Evolutionary conservation across 2,888 invertebrate species (phyloP), one percentile per base, ranked within the genome.

Genomic region (Drosophila crucigera): DNA sequence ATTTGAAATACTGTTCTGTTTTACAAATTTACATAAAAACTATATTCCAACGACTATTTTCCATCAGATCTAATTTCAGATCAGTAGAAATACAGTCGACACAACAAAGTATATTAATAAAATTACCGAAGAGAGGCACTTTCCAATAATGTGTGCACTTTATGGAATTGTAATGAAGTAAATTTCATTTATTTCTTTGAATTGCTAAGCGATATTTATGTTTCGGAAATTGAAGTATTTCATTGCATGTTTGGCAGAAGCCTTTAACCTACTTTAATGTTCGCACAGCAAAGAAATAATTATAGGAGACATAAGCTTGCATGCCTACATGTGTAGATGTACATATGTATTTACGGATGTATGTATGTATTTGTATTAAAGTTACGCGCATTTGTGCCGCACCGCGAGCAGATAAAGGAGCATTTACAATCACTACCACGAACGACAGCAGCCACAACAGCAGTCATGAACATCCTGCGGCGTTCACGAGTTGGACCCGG

Each of bases 401-500:
- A 76, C 43, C 56, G 63, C 69, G 58, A 67, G 56, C 67, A 82
- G 80, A 82, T 80, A 80, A 80, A 82, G 75, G 76, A 76, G 69
- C 80, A 82, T 79, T 82, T 80, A 64, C 75, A 80, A 77, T 78
- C 74, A 78, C 78, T 77, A 62, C 72, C 76, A 78, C 58, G 60
- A 83, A 76, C 65, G 68, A 70, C 77, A 77, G 73, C 82, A 84
- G 81, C 81, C 75, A 66, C 68, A 82, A 73, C 84, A 76, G 76
- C 83, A 89, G 87, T 85, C 87, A 90, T 90, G 90, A 82, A 83
- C 68, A 78, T 86, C 92, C 92, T 89, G 78, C 80, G 92, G 92
- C 92, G 78, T 74, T 92, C 92, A 92, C 92, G 92, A 92, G 91
- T 92, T 92, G 65, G 62, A 82, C 92, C 90, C 72, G 79, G 62